Evolutionary conservation across 30 jellyfish, hydroid and myxozoan species (phyloP), one percentile per base, ranked within the genome.

Genomic region (Mastigias papua): DNA sequence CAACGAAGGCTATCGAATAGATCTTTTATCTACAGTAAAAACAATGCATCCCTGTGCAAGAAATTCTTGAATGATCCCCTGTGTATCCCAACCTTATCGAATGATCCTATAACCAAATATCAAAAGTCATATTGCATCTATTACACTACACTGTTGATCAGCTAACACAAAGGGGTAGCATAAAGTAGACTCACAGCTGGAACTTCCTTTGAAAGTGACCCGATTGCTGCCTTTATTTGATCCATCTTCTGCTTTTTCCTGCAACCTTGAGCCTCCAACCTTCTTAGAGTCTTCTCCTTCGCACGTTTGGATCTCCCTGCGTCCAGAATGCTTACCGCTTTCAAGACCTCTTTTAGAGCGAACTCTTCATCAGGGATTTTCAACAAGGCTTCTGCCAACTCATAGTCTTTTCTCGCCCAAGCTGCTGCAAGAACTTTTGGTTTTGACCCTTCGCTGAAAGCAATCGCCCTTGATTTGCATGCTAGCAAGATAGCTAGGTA

Each of bases 341-440:
- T 78, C 46, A 88, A 65, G 19, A 88, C 96, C 69, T 88, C 96
- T 48, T 88, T 88, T 46, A 88, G 34, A 13, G 78, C 87, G 78
- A 88, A 78, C 54, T 73, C 73, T 57, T 88, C 96, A n/a, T 48
- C 83, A 0, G 80, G 81, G 30, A 88, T 22, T 22, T 35, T 76
- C 17, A 88, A 80, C 96, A 88, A 26, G 8, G 81, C 27, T n/a
- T 65, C 48, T 35, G 91, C 96, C 75, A 88, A 37, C 5, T 42
- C 60, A 58, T 76, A 69, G 34, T 88, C 92, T 26, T 69, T 28
- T 79, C 96, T 78, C 1, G 96, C 91, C 91, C 91, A 88, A 5
- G 96, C 96, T 23, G 87, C 96, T 0, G 96, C 96, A 19, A 88
- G 86, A n/a, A 88, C 81, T 17, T 48, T 77, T 15, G 88, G 17